Base-by-base conservation (phyloP, 1,140 invertebrate species). In the Drosophila subobscura region DNA sequence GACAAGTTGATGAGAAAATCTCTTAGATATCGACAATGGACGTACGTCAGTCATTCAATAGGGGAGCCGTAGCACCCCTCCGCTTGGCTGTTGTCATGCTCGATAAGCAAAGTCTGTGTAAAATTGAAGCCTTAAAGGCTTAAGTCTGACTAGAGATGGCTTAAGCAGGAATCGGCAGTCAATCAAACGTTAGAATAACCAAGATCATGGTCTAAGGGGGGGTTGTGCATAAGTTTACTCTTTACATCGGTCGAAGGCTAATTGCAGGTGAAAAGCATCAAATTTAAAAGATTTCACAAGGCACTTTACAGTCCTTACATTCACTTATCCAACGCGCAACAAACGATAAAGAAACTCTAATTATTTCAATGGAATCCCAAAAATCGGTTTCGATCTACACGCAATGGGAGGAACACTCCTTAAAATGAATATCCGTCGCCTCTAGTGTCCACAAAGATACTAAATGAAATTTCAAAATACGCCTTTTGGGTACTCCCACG, bases 21-120 rank as follows among this genome's bases (percentile, higher is more conserved):
- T 57, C 46, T 49, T 53, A 65, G 71, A 74, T 74, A 74, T 63
- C 59, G 46, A 61, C 57, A 72, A 73, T 33, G 41, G 14, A 61
- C 50, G 49, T 49, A 51, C 54, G 71, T 54, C 51, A 72, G 56
- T 57, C 56, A 65, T 57, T 49, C 56, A 37, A 60, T 50, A 46
- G 16, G 33, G 22, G 55, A 52, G 33, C 65, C 22, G 50, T 27
- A 64, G 16, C 44, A 45, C 16, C 16, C 16, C 16, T 20, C 16
- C 68, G 37, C 53, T 65, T 23, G 40, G 16, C 53, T 33, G 45
- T 70, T 65, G 61, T 49, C 61, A 54, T n/a, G 68, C 57, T 59
- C 79, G 81, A 86, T 86, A 85, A 85, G 81, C 77, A 46, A 46
- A 37, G 20, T 47, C 60, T 59, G 60, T 77, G 68, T 74, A 74